A percentile compares a stretch with the other conserved stretches of the same genome.
phyloP scores from a whole-genome alignment of 2,113 vertebrate species.

The Cyprinus carpio region DNA sequence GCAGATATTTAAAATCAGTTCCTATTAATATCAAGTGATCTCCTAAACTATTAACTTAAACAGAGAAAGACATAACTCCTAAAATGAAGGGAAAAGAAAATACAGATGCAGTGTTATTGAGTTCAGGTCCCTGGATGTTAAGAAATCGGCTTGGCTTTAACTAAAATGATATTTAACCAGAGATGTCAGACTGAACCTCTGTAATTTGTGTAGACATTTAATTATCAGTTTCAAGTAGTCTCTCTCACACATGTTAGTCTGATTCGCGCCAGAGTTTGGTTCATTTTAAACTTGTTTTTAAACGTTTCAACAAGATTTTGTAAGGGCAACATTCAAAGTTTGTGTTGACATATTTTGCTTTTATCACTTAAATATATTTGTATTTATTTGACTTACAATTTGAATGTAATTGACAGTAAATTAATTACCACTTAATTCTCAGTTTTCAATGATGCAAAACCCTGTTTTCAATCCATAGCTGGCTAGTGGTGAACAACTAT shows the following conservation, averaged over 20 bases:
- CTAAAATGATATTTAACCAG: conserved; percentile 68
- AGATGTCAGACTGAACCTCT: conserved; percentile 65
- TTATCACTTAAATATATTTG: neutral
- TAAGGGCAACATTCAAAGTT: too few species aligned
- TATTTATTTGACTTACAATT: neutral
- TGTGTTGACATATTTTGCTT: neutral
- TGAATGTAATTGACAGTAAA: neutral
- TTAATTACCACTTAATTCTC: neutral
- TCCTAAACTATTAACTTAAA: conserved; percentile 24
- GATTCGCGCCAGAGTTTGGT: neutral
- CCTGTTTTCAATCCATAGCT: neutral
- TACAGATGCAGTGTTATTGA: conserved; percentile 47
- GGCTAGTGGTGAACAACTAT: neutral
- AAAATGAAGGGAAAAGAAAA: conserved; percentile 7
- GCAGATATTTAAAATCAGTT: neutral
- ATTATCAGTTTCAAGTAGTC: conserved; percentile 62
- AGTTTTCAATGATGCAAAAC: neutral
- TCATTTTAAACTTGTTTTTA: neutral
- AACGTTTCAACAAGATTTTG: too few species aligned
- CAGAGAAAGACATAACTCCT: neutral
- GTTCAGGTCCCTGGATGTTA: conserved; percentile 64
- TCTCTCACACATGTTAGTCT: neutral
- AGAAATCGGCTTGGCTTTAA: conserved; percentile 67
- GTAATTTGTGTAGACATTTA: conserved; percentile 63
- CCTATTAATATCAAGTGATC: conserved; percentile 24